phyloP scores from a whole-genome alignment of 2,113 vertebrate species.

The Jaculus jaculus region DNA sequence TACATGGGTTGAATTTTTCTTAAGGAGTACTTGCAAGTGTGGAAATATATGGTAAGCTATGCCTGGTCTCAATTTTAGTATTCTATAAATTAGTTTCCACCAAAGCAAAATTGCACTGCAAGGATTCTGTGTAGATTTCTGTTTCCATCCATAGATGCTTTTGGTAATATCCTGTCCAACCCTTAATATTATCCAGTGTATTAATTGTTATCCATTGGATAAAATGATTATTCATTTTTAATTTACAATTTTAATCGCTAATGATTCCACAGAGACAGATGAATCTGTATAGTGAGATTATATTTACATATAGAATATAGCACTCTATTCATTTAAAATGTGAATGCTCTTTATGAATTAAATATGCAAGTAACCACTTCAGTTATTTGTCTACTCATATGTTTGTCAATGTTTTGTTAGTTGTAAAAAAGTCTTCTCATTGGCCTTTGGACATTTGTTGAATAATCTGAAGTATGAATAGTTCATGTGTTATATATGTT shows the following conservation, averaged over 20 bases:
- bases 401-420: background rate
- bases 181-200: background rate
- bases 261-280: background rate
- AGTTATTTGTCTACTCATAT: background rate
- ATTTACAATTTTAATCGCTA: background rate
- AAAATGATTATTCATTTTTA: background rate
- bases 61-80: background rate
- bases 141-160: background rate
- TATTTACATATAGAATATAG: background rate
- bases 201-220: slow-evolving; percentile 1
- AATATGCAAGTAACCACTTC: background rate
- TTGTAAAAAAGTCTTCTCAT: background rate
- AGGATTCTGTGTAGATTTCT: background rate
- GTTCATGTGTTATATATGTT: background rate
- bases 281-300: background rate
- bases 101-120: background rate
- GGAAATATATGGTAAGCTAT: background rate
- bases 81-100: background rate
- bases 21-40: background rate
- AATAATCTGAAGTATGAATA: background rate
- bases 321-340: background rate
- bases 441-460: background rate
- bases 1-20: background rate
- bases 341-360: slow-evolving; percentile 23
- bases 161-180: background rate